Base-by-base conservation (phyloP, 2,888 invertebrate species). In the Drosophila setosimentum region DNA sequence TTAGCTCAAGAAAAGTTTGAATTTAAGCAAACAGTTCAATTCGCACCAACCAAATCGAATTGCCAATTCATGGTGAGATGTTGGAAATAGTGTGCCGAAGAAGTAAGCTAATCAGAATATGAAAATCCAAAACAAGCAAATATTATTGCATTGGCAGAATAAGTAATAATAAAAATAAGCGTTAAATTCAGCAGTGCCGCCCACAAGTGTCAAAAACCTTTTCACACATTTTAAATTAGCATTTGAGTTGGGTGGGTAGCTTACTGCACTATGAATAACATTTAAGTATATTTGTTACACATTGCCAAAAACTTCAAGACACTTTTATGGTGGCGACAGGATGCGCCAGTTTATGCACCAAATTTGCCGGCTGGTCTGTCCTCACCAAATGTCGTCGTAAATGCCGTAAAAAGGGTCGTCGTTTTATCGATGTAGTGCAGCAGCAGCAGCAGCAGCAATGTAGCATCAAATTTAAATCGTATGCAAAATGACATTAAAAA, bases 401-500 rank as follows among this genome's bases (percentile, higher is more conserved):
- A 71, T 55, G 69, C 21, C 65, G 37, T 64, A 45, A 65, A 66
- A 64, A 60, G 55, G 49, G 59, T 66, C 64, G 58, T 54, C 50
- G 42, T 59, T 85, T 87, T 73, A 87, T 83, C 87, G 87, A 78
- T 78, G 75, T 67, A 73, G 13, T 80, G 80, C 80, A 82, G 65
- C 61, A 49, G 61, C 40, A 35, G 57, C 48, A 50, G 48, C 16
- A 40, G 42, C 29, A 48, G 29, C 4, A 27, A 33, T 42, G 55
- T 45, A 42, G 40, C 13, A 53, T 60, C 37, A 80, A 73, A 80
- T 84, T 80, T 68, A 77, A 89, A 89, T 86, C 78, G 84, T 82
- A 86, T 89, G 86, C 89, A 83, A 82, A 89, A 82, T 73, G 78
- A 68, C 55, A 87, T 86, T 84, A 80, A 87, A 87, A 86, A 70